These are phyloP conservation scores for Sternarchorhynchus goeldii DNA, from an alignment of 2,797 vertebrate genomes.

Conservation along the genomic window DNA sequence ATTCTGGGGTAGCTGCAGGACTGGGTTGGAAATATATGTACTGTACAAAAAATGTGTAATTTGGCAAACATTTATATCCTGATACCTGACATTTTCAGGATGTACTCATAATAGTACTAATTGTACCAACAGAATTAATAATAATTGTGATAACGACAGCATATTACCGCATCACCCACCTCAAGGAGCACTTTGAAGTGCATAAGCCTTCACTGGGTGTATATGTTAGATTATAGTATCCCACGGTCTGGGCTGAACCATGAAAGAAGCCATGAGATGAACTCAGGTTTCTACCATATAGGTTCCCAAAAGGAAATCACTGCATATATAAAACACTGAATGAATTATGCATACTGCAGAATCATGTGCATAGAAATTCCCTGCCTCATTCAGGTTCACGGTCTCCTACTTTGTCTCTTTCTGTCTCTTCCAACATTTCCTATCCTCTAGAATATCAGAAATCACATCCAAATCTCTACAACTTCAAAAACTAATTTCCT, in stretches of 20 bases:
- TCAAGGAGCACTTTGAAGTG: conserved; percentile 22
- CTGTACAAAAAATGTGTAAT: too few species aligned
- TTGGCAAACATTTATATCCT: too few species aligned
- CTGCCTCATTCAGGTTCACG: conserved; percentile 25
- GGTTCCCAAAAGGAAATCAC: conserved; percentile 52
- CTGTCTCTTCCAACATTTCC: not conserved
- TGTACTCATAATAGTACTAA: too few species aligned
- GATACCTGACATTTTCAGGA: too few species aligned
- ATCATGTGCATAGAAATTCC: conserved; percentile 44
- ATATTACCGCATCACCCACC: not conserved
- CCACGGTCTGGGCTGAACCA: not conserved
- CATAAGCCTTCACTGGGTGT: conserved; percentile 17
- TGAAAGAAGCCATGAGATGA: conserved; percentile 24
- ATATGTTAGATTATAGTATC: not conserved
- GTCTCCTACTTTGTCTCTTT: not conserved
- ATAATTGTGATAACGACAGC: too few species aligned
- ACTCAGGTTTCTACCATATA: conserved; percentile 42
- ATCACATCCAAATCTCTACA: conserved; percentile 43
- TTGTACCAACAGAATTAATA: too few species aligned
- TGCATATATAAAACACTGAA: conserved; percentile 33
- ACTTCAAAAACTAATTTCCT: conserved; percentile 57
- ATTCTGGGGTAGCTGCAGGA: too few species aligned
- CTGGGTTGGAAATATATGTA: too few species aligned
- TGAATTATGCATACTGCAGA: conserved; percentile 68
- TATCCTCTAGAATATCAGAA: conserved; percentile 12